phyloP scores from a whole-genome alignment of 2,888 invertebrate species.

The Pharmacophagus antenor region DNA sequence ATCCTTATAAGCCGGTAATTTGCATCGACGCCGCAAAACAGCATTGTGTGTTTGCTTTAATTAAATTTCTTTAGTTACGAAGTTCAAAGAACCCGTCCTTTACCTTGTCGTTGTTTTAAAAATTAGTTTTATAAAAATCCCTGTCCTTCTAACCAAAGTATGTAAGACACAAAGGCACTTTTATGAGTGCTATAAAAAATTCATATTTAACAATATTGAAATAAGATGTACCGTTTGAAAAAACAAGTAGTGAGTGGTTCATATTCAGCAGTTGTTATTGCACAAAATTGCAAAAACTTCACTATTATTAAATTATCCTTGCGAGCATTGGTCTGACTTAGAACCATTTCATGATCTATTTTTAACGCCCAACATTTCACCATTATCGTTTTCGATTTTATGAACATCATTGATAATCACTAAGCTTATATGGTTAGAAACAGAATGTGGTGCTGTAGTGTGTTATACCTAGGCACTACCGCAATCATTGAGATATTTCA shows the following conservation, averaged over 20 bases:
- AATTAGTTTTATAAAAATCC: too few species aligned
- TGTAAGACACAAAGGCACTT: too few species aligned
- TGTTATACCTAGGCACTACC: too few species aligned
- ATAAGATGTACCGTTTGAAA: too few species aligned
- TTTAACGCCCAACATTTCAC: neutral
- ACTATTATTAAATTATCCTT: neutral
- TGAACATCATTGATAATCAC: neutral
- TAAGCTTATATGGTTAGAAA: neutral
- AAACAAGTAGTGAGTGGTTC: too few species aligned
- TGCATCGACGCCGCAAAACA: slow-evolving; percentile 12
- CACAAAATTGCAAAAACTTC: neutral
- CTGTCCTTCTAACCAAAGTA: too few species aligned
- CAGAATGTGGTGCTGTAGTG: too few species aligned
- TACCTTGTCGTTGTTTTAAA: neutral
- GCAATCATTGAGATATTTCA: too few species aligned
- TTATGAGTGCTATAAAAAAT: too few species aligned
- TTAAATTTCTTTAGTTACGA: neutral
- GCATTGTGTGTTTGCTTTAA: neutral
- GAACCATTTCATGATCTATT: neutral
- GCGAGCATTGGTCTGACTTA: neutral
- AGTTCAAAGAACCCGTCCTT: slow-evolving; percentile 2
- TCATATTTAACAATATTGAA: too few species aligned
- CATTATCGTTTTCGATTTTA: neutral
- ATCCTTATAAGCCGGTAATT: slow-evolving; percentile 21
- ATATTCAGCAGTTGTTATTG: too few species aligned